Percentiles rank a stretch among this genome's conserved stretches.
These are phyloP conservation scores for Vidua chalybeata DNA, from an alignment of 2,113 vertebrate species.

Conservation along the genomic window DNA sequence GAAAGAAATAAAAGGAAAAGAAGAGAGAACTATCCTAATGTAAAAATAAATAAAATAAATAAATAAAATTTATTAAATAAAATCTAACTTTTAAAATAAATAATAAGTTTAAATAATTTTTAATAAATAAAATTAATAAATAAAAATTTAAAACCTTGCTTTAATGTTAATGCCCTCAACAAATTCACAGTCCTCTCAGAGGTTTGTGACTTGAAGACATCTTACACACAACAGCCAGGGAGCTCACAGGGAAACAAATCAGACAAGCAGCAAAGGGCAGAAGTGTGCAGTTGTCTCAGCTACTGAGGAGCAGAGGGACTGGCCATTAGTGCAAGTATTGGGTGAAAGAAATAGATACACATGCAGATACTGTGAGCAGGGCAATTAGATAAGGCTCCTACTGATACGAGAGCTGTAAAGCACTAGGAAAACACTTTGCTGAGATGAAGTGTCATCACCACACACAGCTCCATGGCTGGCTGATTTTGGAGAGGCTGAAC, in stretches of 20 bases:
- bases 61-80: too few species aligned
- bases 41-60: too few species aligned
- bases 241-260: not conserved
- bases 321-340: not conserved
- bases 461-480: not conserved
- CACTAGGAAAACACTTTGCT: conserved; percentile 11
- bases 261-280: not conserved
- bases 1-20: not conserved
- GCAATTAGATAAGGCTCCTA: conserved; percentile 14
- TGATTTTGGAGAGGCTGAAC: conserved; percentile 16
- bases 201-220: not conserved
- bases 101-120: too few species aligned
- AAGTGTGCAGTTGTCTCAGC: not conserved
- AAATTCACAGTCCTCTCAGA: not conserved
- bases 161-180: not conserved
- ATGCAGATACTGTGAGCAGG: not conserved
- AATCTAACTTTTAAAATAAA: too few species aligned
- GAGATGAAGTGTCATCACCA: conserved; percentile 37
- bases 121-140: too few species aligned
- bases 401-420: not conserved
- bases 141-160: not conserved
- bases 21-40: not conserved
- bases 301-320: not conserved
- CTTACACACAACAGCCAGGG: not conserved
- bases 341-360: not conserved